A percentile compares a stretch with the other conserved stretches of the same genome.
Evolutionary conservation across 2,888 invertebrate genomes (phyloP).

Genomic region (Hydriomena furcata): DNA sequence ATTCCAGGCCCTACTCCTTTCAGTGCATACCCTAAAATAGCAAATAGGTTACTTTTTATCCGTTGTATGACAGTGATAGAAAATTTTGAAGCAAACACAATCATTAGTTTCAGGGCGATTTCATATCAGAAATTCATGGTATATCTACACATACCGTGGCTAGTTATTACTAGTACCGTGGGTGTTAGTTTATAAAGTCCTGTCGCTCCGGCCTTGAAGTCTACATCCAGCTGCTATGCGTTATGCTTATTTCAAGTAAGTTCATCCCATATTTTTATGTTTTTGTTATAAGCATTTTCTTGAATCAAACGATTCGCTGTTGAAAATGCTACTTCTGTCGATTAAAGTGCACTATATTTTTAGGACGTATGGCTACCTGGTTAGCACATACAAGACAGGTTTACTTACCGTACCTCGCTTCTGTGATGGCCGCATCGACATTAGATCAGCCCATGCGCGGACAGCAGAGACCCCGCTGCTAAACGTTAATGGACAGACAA

Average conservation of each 20-base stretch:
- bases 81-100: too few species aligned
- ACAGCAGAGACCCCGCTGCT: constrained; percentile 85
- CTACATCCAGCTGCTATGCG: constrained; percentile 98
- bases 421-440: constrained; percentile 96
- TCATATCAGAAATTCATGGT: constrained; percentile 95
- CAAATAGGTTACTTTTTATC: too few species aligned
- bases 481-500: constrained; percentile 84
- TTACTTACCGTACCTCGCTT: constrained; percentile 96
- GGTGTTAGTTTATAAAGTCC: constrained; percentile 96
- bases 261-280: too few species aligned
- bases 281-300: too few species aligned
- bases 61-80: too few species aligned
- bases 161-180: too few species aligned
- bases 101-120: constrained; percentile 85
- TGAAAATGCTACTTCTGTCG: neutral
- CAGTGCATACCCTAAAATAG: too few species aligned
- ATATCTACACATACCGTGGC: constrained; percentile 91
- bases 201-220: constrained; percentile 98
- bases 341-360: constrained; percentile 23
- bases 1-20: too few species aligned
- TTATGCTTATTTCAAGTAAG: constrained; percentile 95
- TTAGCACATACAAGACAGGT: constrained; percentile 98
- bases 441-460: constrained; percentile 95
- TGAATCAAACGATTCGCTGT: too few species aligned
- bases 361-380: constrained; percentile 94